Base-by-base conservation (phyloP, 2,888 invertebrate species). In the Eupithecia abbreviata region DNA sequence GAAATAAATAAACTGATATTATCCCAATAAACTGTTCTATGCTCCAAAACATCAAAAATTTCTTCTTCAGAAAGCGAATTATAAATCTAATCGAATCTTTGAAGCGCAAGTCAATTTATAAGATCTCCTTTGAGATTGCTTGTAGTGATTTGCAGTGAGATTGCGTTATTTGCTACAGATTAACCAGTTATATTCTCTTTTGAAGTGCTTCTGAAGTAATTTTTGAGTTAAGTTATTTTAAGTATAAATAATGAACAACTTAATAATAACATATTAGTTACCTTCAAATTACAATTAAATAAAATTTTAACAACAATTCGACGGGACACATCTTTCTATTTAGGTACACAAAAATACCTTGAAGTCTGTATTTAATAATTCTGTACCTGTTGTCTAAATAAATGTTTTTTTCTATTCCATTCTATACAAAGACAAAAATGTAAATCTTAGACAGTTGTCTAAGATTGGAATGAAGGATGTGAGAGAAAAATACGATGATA, bases 101-200 rank as follows among this genome's bases (percentile, higher is more conserved):
- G 49, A 71, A 55, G 30, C 51, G 18, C 30, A 73, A 73, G 47
- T 47, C 71, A 73, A 77, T 77, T 73, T 73, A 71, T 71, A 77
- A 73, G 18, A 51, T 58, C 18, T 71, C 76, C 73, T 71, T 45
- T 13, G 4, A 71, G 76, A 71, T 47, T 41, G 9, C 43, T 55
- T 66, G 74, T 6, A 55, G 71, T 71, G 71, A 77, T 71, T 77
- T 66, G 73, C 67, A 66, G 66, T 55, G 71, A 73, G 73, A 77
- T 77, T 73, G 76, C 70, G 67, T 45, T 68, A 45, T 68, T 68
- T 45, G 67, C 43, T 68, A 45, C 45, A 68, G 45, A 68, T 45
- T 45, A 68, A 68, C 42, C 6, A 10, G 67, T 68, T 2, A 43
- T 68, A 10, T n/a, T 68, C 15, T 66, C 67, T 43, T 68, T 68